These are phyloP conservation scores for Anguilla obscura DNA, from an alignment of 2,797 vertebrate species.

Conservation along the genomic window DNA sequence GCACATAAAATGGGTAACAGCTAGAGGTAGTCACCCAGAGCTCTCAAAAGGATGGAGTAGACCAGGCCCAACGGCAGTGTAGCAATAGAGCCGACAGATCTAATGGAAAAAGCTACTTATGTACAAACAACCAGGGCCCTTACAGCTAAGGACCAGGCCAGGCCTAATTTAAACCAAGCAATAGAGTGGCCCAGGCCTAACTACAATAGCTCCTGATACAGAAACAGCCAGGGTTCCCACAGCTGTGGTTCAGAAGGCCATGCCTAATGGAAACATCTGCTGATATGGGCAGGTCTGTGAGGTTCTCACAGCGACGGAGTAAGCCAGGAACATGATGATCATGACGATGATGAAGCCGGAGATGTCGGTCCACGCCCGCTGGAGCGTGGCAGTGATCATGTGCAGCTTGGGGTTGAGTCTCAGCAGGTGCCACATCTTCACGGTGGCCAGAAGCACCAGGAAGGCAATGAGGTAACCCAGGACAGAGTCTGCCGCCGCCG, in stretches of 20 bases:
- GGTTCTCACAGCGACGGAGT: constrained; percentile 79
- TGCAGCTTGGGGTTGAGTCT: constrained; percentile 92
- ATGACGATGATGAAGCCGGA: constrained; percentile 89
- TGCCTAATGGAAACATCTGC: not conserved
- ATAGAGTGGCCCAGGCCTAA: not conserved
- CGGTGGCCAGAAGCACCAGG: constrained; percentile 87
- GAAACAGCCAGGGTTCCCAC: not conserved
- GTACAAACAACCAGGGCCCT: not conserved
- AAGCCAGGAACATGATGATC: constrained; percentile 88
- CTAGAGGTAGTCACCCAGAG: not conserved
- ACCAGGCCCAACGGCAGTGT: not conserved
- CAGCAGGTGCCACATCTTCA: constrained; percentile 95
- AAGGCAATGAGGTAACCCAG: constrained; percentile 93
- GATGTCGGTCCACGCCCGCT: constrained; percentile 90
- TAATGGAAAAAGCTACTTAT: not conserved
- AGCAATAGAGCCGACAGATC: not conserved
- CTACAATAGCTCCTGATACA: not conserved
- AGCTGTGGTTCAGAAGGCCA: not conserved
- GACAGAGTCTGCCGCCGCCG: constrained; percentile 81
- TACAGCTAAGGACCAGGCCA: not conserved
- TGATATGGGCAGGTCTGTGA: not conserved
- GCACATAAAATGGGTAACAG: not conserved
- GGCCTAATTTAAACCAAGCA: not conserved
- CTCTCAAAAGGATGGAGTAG: not conserved
- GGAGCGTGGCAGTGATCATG: constrained; percentile 89